These are phyloP conservation scores for Pterobdella sp. DNA, from an alignment of 2,888 invertebrate genomes.

Conservation along the genomic window DNA sequence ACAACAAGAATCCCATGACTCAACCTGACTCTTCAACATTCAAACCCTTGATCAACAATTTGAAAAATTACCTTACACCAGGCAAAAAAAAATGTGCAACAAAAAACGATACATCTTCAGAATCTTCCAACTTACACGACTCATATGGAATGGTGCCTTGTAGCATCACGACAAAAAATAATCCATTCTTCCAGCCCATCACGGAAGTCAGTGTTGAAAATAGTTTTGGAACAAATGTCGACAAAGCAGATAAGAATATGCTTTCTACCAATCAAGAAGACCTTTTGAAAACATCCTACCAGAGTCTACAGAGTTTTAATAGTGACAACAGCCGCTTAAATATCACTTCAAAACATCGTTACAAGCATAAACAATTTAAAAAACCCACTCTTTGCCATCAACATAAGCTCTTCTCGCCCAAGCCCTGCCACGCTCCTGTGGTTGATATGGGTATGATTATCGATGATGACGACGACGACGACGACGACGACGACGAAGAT, in stretches of 20 bases:
- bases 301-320: too few species aligned
- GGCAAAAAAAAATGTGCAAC: not conserved
- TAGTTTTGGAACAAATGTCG: not conserved
- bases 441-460: slow-evolving; percentile 9
- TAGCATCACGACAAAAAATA: not conserved
- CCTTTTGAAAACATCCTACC: not conserved
- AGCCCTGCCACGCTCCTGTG: slow-evolving; percentile 6
- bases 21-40: not conserved
- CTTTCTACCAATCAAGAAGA: not conserved
- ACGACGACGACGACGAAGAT: slow-evolving; percentile 1
- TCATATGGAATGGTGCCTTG: too few species aligned
- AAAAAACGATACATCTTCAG: not conserved
- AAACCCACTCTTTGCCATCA: not conserved
- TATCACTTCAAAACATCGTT: not conserved
- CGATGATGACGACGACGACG: slow-evolving; percentile 10
- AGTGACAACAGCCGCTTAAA: not conserved
- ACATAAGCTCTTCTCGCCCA: not conserved
- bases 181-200: not conserved
- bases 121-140: not conserved
- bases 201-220: not conserved
- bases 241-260: not conserved
- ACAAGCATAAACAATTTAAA: not conserved
- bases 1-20: not conserved
- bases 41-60: not conserved
- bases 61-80: not conserved